Conservation (phyloP, 2,113 vertebrate species). For the Stomatorhinus ivindoensis region DNA sequence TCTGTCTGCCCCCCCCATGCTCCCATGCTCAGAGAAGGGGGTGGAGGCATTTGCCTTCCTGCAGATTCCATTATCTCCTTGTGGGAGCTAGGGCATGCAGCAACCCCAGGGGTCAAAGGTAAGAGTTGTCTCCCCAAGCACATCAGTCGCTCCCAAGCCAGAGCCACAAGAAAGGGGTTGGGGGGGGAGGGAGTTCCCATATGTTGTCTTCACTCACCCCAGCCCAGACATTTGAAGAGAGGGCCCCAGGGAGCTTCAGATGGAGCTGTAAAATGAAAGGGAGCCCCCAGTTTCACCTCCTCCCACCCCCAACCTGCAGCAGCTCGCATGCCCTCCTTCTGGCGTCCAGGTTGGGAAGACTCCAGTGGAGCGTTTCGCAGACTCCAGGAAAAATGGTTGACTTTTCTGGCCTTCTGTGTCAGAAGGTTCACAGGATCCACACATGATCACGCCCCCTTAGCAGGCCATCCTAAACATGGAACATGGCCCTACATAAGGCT, state of each 20-base stretch:
- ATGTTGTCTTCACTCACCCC: conserved; percentile 56
- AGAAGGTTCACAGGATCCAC: background rate
- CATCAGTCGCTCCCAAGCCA: conserved; percentile 50
- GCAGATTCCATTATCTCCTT: conserved; percentile 45
- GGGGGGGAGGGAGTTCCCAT: conserved; percentile 58
- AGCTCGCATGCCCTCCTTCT: background rate
- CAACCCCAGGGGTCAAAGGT: conserved; percentile 58
- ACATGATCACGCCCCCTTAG: background rate
- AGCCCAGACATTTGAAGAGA: background rate
- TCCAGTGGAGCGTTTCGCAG: background rate
- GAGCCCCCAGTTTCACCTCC: background rate
- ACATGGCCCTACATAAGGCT: background rate
- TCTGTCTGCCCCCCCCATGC: background rate
- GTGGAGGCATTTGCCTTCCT: conserved; percentile 39
- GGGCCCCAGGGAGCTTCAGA: conserved; percentile 4
- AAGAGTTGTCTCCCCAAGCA: conserved; percentile 29
- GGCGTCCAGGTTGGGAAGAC: background rate
- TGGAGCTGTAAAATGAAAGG: background rate
- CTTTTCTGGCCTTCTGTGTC: background rate
- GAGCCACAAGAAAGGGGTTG: conserved; percentile 51
- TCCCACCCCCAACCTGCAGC: background rate
- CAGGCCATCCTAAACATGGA: background rate
- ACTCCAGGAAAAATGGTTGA: background rate
- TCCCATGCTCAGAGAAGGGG: conserved; percentile 10
- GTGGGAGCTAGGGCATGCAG: conserved; percentile 35